Percentiles rank a stretch among this genome's conserved stretches.
Conservation (phyloP, 2,113 vertebrate species). For the Cyanoramphus novaezelandiae region DNA sequence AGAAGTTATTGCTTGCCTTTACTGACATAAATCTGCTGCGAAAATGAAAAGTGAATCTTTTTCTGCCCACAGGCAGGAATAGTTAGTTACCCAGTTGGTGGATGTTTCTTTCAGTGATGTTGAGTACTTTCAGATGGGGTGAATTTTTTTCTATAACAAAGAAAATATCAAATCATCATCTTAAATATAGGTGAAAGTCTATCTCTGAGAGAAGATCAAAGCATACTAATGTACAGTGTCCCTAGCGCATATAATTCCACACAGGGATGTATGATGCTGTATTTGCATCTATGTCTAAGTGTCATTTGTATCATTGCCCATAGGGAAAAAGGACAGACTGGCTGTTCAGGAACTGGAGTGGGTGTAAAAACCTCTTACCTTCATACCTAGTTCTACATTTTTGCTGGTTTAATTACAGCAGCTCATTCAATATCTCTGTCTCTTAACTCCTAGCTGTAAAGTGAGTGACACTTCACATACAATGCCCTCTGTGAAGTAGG, state of each 20-base stretch:
- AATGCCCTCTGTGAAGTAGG: background rate
- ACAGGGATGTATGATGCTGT: background rate
- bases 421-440: background rate
- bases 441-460: background rate
- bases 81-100: background rate
- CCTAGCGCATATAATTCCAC: background rate
- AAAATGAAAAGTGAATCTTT: slow-evolving; percentile 17
- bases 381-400: background rate
- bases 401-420: background rate
- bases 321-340: background rate
- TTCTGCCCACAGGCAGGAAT: background rate
- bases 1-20: background rate
- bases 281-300: background rate
- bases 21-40: background rate
- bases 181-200: background rate
- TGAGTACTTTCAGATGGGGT: background rate
- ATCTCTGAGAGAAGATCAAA: background rate
- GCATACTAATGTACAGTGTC: background rate
- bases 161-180: background rate
- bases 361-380: background rate
- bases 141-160: background rate
- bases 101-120: background rate
- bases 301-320: background rate
- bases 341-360: background rate
- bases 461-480: background rate